Evolutionary conservation across 2,797 vertebrate genomes (phyloP), one percentile per base, ranked within the genome.

Genomic region (Cetoscarus ocellatus): DNA sequence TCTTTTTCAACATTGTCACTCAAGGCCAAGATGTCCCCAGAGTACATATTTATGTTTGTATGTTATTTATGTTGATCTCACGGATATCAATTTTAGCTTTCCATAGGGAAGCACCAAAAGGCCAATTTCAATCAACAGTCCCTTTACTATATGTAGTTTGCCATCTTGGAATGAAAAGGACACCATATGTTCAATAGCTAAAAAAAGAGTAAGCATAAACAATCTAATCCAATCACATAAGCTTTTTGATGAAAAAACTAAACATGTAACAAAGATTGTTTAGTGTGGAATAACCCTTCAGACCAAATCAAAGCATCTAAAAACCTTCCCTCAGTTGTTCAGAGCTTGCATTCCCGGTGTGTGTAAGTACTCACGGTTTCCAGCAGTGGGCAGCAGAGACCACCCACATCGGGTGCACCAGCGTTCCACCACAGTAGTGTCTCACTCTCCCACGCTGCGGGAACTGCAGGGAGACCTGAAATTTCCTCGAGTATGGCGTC

Each of bases 301-400:
- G 15, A 13, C 34, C 9, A 27, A 27, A 49, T 14, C 13, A 6
- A 50, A 50, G 6, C 8, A 12, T n/a, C 8, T 7, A 0, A 34
- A 36, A 18, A 10, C 42, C 14, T 56, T 27, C 35, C 4, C 36
- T 7, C 10, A 5, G 10, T 11, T 56, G 14, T 6, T 54, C 48
- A 42, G 34, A 58, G 34, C 27, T 17, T 15, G 5, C 4, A n/a
- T 0, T 5, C 1, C 10, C 27, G 34, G 51, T 36, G 7, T 38
- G 36, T 60, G 44, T 57, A 59, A 85, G 60, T 81, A 92, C 94
- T 90, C 34, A 96, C 94, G 91, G 93, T 77, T 72, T 93, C 93
- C 93, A 93, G 90, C 95, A 96, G 92, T 94, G 94, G 85, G 94
- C 95, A 78, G 95, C 95, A 91, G 93, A 91, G 57, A 94, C 82